A percentile compares a stretch with the other conserved stretches of the same genome.
Conservation (phyloP, 2,888 invertebrate genomes). For the Prenolepis imparis region DNA sequence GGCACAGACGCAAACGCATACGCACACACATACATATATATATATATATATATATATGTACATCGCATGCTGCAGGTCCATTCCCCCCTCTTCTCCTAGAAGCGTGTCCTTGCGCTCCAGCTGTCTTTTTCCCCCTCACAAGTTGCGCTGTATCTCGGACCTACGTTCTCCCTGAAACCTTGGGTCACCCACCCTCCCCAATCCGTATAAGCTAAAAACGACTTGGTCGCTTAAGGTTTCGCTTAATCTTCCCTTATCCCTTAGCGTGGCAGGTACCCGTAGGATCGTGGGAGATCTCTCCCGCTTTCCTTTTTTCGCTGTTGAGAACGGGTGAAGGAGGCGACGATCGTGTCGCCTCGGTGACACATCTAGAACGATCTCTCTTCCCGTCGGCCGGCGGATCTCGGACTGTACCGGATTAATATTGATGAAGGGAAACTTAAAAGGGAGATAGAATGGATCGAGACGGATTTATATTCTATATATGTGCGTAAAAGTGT, state of each 20-base stretch:
- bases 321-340: conserved; percentile 39
- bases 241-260: conserved; percentile 78
- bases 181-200: conserved; percentile 46
- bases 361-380: conserved; percentile 68
- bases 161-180: conserved; percentile 59
- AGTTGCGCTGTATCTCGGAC: conserved; percentile 32
- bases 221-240: conserved; percentile 77
- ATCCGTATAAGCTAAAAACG: conserved; percentile 74
- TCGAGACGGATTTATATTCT: conserved; percentile 32
- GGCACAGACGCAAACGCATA: conserved; percentile 32
- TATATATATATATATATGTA: background rate
- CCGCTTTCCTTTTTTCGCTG: conserved; percentile 59
- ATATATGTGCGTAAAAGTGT: background rate
- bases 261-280: conserved; percentile 71
- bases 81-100: conserved; percentile 10
- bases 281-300: conserved; percentile 67
- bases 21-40: conserved; percentile 22
- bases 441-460: conserved; percentile 31
- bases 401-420: conserved; percentile 62
- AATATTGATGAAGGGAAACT: conserved; percentile 70
- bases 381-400: conserved; percentile 55
- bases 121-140: conserved; percentile 55
- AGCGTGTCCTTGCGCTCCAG: conserved; percentile 55
- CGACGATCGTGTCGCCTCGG: conserved; percentile 61
- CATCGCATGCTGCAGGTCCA: conserved; percentile 35